Conservation (phyloP, 2,888 invertebrate species). For the Melieria picta region DNA sequence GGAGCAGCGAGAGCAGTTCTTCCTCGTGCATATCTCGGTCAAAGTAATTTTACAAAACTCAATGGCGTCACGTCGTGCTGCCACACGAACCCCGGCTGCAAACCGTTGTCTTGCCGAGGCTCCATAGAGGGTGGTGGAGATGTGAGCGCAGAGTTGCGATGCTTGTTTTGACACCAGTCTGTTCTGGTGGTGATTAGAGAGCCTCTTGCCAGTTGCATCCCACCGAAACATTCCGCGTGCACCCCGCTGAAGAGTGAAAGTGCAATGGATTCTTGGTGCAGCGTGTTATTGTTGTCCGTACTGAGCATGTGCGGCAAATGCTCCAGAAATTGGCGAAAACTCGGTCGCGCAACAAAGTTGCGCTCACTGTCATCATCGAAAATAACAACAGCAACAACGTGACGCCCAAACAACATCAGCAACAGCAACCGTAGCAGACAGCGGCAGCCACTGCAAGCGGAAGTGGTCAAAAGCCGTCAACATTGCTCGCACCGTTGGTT, state of each 20-base stretch:
- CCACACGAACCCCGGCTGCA: too few species aligned
- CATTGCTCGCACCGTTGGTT: neutral
- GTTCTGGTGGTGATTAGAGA: too few species aligned
- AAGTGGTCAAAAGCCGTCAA: slow-evolving; percentile 2
- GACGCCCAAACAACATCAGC: neutral
- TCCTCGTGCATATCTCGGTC: slow-evolving; percentile 58
- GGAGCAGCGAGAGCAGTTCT: slow-evolving; percentile 24
- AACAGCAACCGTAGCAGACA: neutral
- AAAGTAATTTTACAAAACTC: slow-evolving; percentile 65
- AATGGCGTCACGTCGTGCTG: slow-evolving; percentile 19
- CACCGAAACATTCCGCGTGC: too few species aligned
- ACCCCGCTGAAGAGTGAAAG: slow-evolving; percentile 52
- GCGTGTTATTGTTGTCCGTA: slow-evolving; percentile 1
- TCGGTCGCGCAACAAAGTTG: slow-evolving; percentile 60
- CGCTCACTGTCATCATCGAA: slow-evolving; percentile 33
- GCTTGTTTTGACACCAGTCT: slow-evolving; percentile 14
- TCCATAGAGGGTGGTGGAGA: slow-evolving; percentile 30
- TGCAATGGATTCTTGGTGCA: slow-evolving; percentile 50
- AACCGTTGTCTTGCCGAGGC: too few species aligned
- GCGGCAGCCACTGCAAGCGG: slow-evolving; percentile 18
- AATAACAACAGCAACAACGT: neutral
- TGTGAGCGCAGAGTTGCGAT: slow-evolving; percentile 1
- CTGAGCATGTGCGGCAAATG: slow-evolving; percentile 54
- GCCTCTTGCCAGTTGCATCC: too few species aligned
- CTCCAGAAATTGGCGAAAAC: slow-evolving; percentile 37